Conservation (phyloP, 2,888 invertebrate genomes). For the Capitulum mitella region DNA sequence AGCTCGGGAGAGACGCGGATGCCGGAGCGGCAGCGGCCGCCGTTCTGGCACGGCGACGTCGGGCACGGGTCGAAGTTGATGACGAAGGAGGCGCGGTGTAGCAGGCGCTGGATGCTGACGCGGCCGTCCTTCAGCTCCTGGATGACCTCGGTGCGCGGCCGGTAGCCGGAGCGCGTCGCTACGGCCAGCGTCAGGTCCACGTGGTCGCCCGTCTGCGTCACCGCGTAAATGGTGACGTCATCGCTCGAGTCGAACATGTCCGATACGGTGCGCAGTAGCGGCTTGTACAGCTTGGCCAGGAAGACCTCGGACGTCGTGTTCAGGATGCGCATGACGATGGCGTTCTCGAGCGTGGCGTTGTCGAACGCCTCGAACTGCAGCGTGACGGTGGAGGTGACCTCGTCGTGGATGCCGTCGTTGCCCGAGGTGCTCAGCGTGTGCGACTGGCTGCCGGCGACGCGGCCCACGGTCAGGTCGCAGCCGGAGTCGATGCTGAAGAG, state of each 20-base stretch:
- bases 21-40: constrained; percentile 42
- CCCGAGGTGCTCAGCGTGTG: constrained; percentile 67
- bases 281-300: constrained; percentile 61
- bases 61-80: constrained; percentile 42
- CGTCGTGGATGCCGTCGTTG: constrained; percentile 79
- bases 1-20: constrained; percentile 49
- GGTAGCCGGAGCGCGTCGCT: constrained; percentile 52
- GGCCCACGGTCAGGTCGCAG: constrained; percentile 70
- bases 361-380: constrained; percentile 73
- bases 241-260: constrained; percentile 50
- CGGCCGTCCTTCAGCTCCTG: constrained; percentile 48
- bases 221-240: constrained; percentile 33
- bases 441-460: constrained; percentile 48
- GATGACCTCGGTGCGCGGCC: constrained; percentile 61
- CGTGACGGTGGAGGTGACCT: constrained; percentile 77
- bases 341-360: constrained; percentile 73
- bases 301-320: constrained; percentile 68
- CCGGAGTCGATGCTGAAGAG: constrained; percentile 57
- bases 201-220: constrained; percentile 35
- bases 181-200: constrained; percentile 42
- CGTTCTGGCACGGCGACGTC: constrained; percentile 55
- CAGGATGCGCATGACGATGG: constrained; percentile 64
- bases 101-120: constrained; percentile 31
- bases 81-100: constrained; percentile 33
- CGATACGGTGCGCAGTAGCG: constrained; percentile 62